Conservation (phyloP, 92 coral and sea anemone genomes). For the Diadumene lineata region DNA sequence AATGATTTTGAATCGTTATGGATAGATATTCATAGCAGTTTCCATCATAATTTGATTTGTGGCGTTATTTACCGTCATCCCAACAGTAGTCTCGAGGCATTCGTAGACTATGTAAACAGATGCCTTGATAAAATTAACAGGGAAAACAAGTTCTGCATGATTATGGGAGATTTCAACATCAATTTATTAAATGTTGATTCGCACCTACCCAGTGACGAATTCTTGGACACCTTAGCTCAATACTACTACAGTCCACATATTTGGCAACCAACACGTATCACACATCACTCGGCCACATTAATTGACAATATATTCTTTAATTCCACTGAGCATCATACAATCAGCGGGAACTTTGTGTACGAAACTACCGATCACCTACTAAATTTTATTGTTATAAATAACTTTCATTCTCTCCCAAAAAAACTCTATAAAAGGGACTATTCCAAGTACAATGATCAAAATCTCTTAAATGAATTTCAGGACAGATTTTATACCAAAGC, state of each 20-base stretch:
- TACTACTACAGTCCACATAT: conserved; percentile 45
- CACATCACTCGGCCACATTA: conserved; percentile 47
- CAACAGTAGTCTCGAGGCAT: conserved; percentile 43
- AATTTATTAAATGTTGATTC: conserved; percentile 37
- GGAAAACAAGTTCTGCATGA: conserved; percentile 47
- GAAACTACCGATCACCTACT: conserved; percentile 48
- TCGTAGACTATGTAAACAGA: conserved; percentile 28
- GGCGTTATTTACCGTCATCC: conserved; percentile 71
- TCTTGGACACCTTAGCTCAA: conserved; percentile 39
- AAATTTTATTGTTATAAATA: conserved; percentile 45
- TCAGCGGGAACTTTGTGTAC: conserved; percentile 48
- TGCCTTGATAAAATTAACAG: conserved; percentile 39
- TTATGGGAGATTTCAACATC: conserved; percentile 43
- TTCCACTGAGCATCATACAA: conserved; percentile 42
- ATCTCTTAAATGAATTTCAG: conserved; percentile 27
- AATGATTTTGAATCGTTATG: conserved; percentile 62
- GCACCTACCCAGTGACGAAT: conserved; percentile 42
- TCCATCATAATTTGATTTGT: conserved; percentile 52
- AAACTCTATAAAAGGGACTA: conserved; percentile 40
- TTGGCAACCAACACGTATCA: conserved; percentile 52
- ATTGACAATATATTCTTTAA: conserved; percentile 58
- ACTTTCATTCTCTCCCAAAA: conserved; percentile 34
- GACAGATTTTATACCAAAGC: conserved; percentile 31
- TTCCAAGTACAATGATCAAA: conserved; percentile 38
- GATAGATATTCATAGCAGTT: conserved; percentile 56